Evolutionary conservation across 2,113 vertebrate genomes (phyloP), one percentile per base, ranked within the genome.

Genomic region (Cryptomyrus ogoouensis): DNA sequence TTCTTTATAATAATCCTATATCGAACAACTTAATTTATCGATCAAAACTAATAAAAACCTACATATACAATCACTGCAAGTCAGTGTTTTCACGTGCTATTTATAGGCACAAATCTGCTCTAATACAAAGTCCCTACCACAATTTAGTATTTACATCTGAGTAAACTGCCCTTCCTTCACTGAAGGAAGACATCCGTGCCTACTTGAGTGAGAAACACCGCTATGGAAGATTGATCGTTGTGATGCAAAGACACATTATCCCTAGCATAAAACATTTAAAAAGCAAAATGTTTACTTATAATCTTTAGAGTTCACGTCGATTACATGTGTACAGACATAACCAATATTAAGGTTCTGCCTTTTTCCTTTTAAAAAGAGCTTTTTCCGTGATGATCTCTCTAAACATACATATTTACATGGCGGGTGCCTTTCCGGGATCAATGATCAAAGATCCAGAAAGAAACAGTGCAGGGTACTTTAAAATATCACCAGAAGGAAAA

Each of bases 81-180:
- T 47, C 58, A 85, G 77, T n/a, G 80, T 35, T 58, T 84, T 46
- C 52, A 84, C 39, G 12, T 84, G 77, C 87, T 44, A 53, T 88
- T 21, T 46, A 44, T 62, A 56, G 77, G 80, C 80, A 84, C 53
- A 56, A 49, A 52, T 52, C 13, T 53, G 4, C 24, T 39, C 39
- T 46, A 88, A 94, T 93, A 94, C 93, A 93, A 92, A 89, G 92
- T 93, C 94, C 90, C 94, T 94, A 92, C 93, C 91, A 93, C 9
- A 90, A 92, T 92, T 92, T 91, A 93, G 42, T 95, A 94, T 90
- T 93, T 93, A 94, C 90, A 88, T 19, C 90, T 89, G 6, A 91
- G 92, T 93, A 93, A 91, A 93, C 92, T 90, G 91, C 90, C 92
- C 90, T 90, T 89, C 94, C 90, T 95, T 95, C 91, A 93, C 90